Conservation (phyloP, 2,113 vertebrate genomes). For the Polypterus senegalus region DNA sequence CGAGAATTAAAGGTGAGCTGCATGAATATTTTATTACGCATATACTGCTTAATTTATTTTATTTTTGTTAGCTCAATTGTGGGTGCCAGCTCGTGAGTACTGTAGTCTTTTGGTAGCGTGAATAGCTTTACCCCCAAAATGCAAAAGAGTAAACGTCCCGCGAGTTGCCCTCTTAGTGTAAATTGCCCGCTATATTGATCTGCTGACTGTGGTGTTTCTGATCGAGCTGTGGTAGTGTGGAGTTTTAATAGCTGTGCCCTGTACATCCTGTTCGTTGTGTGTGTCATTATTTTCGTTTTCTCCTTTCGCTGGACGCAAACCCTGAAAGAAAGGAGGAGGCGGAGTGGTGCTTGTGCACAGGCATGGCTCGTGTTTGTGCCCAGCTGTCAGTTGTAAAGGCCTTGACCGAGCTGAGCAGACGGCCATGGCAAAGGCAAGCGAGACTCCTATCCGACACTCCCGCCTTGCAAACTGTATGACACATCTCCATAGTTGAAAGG, state of each 20-base stretch:
- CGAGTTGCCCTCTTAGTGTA: no score
- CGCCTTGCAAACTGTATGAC: conserved; percentile 1
- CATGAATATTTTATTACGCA: conserved; percentile 6
- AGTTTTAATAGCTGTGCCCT: conserved; percentile 13
- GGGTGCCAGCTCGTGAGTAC: not conserved
- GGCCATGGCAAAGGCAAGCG: conserved; percentile 16
- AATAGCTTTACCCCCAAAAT: no score
- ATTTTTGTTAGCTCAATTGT: not conserved
- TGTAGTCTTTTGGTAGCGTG: not conserved
- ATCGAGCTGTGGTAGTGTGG: no score
- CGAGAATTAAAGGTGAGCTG: conserved; percentile 44
- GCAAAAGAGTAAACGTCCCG: no score
- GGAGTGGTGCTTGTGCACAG: conserved; percentile 31
- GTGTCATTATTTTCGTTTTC: conserved; percentile 8
- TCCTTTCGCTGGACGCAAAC: conserved; percentile 1
- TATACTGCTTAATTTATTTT: no score
- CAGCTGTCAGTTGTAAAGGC: conserved; percentile 50
- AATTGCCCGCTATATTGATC: conserved; percentile 6
- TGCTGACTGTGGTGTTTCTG: no score
- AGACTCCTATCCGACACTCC: conserved; percentile 12
- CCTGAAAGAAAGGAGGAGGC: conserved; percentile 30
- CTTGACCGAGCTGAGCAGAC: conserved; percentile 18
- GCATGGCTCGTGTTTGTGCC: conserved; percentile 32
- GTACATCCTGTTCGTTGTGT: conserved; percentile 50
- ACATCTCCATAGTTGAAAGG: no score